These are phyloP conservation scores for Drosophila arawakana DNA, from an alignment of 1,140 invertebrate species.

Conservation along the genomic window DNA sequence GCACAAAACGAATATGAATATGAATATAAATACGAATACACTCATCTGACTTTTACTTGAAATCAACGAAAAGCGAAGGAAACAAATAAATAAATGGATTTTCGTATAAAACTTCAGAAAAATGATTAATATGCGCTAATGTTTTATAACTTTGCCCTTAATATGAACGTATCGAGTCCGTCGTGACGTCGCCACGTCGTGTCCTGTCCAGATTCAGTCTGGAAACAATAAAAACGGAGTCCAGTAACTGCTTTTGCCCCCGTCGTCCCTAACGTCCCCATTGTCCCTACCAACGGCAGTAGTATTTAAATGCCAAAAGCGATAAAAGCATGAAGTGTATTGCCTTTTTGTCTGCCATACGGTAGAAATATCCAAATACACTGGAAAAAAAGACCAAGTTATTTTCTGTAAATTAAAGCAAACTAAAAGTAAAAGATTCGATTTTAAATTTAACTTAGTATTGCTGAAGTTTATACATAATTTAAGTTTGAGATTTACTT, in stretches of 20 bases:
- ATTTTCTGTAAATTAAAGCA: too few relatives aligned
- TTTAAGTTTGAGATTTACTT: too few relatives aligned
- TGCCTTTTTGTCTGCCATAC: slow-evolving; percentile 69
- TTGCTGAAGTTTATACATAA: too few relatives aligned
- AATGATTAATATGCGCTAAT: slow-evolving; percentile 83
- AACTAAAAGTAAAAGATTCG: too few relatives aligned
- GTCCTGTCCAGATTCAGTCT: slow-evolving; percentile 48
- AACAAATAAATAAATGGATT: slow-evolving; percentile 69
- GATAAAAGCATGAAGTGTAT: slow-evolving; percentile 79
- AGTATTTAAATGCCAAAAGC: slow-evolving; percentile 81
- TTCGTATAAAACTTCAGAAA: slow-evolving; percentile 57
- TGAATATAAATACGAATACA: background rate
- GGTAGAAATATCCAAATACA: slow-evolving; percentile 28
- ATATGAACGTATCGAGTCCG: slow-evolving; percentile 55
- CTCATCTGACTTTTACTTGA: slow-evolving; percentile 22
- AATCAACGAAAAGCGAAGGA: slow-evolving; percentile 35
- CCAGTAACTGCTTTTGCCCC: slow-evolving; percentile 3
- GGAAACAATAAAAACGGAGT: slow-evolving; percentile 44
- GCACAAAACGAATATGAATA: too few relatives aligned
- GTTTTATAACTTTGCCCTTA: slow-evolving; percentile 82
- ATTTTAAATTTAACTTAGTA: too few relatives aligned
- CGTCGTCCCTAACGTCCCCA: slow-evolving; percentile 12
- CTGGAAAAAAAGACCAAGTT: too few relatives aligned
- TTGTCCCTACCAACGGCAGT: background rate
- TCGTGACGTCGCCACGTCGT: slow-evolving; percentile 3